phyloP scores from a whole-genome alignment of 2,888 invertebrate genomes.

The Girardia tigrina region DNA sequence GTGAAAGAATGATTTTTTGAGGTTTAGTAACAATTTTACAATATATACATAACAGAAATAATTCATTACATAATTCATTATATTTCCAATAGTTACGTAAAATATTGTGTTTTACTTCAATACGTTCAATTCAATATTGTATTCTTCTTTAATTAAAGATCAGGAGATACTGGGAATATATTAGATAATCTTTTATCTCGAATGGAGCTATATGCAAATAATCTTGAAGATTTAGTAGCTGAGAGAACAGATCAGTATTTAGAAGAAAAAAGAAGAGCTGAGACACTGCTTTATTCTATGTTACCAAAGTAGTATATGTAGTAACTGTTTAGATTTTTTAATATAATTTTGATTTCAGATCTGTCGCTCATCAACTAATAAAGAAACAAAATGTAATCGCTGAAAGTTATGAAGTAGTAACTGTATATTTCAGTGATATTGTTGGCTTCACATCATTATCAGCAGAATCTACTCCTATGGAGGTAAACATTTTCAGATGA shows the following conservation, averaged over 20 bases:
- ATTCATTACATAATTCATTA: no score
- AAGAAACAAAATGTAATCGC: conserved; percentile 76
- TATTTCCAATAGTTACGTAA: no score
- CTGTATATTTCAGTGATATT: conserved; percentile 90
- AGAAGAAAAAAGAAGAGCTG: conserved; percentile 93
- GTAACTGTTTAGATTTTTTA: not conserved
- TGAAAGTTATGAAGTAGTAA: conserved; percentile 70
- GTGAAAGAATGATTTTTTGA: no score
- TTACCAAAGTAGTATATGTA: conserved; percentile 65
- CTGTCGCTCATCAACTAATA: conserved; percentile 63
- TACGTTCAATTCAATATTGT: no score
- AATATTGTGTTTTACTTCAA: no score
- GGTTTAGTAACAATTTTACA: no score
- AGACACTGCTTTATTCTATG: conserved; percentile 83
- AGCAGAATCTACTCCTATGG: conserved; percentile 47
- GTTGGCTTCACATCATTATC: conserved; percentile 72
- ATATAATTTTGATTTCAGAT: conserved; percentile 15
- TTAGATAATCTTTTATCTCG: conserved; percentile 74
- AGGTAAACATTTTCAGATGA: no score
- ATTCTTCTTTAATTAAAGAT: conserved; percentile 54
- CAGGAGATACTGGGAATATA: conserved; percentile 78
- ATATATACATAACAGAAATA: no score
- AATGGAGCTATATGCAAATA: conserved; percentile 98
- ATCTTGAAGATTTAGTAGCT: conserved; percentile 83
- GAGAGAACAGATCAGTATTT: conserved; percentile 90